A percentile compares a stretch with the other conserved stretches of the same genome.
phyloP scores from a whole-genome alignment of 2,888 invertebrate genomes.

The Clanis bilineata region DNA sequence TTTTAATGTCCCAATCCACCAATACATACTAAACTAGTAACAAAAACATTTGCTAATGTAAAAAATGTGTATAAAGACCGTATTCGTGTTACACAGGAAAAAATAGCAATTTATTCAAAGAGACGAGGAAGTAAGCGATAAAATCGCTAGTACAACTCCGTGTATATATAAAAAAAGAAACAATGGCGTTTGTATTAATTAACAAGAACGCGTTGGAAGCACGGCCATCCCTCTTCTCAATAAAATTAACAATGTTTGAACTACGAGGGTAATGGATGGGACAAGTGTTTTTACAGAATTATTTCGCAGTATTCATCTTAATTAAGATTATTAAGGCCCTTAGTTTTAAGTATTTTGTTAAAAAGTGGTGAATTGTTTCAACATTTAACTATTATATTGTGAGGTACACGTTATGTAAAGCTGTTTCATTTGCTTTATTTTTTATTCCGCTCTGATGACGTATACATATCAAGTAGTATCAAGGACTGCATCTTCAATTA shows the following conservation, averaged over 20 bases:
- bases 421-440: too few relatives aligned
- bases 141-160: background rate
- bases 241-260: background rate
- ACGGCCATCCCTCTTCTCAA: background rate
- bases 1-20: background rate
- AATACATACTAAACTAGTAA: background rate
- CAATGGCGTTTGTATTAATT: conserved; percentile 14
- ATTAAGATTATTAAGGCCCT: background rate
- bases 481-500: too few relatives aligned
- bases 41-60: conserved; percentile 1
- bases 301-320: background rate
- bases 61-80: background rate
- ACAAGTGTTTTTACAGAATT: background rate
- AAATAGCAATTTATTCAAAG: conserved; percentile 11
- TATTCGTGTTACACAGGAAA: background rate
- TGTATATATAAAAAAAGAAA: conserved; percentile 10
- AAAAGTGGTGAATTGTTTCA: background rate
- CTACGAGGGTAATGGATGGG: background rate
- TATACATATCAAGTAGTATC: too few relatives aligned
- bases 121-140: conserved; percentile 13
- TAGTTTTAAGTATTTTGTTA: background rate
- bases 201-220: conserved; percentile 10
- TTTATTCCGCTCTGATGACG: too few relatives aligned
- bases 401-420: too few relatives aligned
- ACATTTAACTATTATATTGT: too few relatives aligned